Evolutionary conservation across 2,797 vertebrate genomes (phyloP), one percentile per base, ranked within the genome.

Genomic region (Threskiornis aethiopicus): DNA sequence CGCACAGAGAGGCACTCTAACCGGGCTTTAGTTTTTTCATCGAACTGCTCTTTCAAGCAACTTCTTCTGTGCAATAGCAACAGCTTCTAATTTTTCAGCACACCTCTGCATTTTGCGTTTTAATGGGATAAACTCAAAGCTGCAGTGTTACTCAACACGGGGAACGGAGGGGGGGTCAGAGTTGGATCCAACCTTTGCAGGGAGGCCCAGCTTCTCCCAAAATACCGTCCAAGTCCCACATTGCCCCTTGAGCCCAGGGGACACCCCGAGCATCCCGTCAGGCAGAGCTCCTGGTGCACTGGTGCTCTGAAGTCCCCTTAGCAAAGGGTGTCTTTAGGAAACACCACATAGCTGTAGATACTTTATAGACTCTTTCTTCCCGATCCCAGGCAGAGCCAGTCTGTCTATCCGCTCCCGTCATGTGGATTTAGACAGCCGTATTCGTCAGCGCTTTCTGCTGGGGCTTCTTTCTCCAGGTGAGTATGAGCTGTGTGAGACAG

Each of bases 341-440:
- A 87, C 5, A 5, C 83, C 93, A 69, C 82, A 22, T 69, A 77
- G 96, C 90, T 93, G 96, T 96, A 96, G 96, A 70, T 98, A 39
- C 97, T 97, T 97, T 86, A 97, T 97, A 96, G 98, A 81, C 98
- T 98, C 93, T 98, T 98, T 98, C 97, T 98, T 97, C 98, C 98
- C 72, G 98, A 98, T 98, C 99, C 98, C 99, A 99, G 99, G 99
- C 99, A 99, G 98, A 99, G 99, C 98, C 99, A 99, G 98, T 98
- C 99, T 97, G 99, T 99, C 98, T 99, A 99, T 98, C 99, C 99
- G 97, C 98, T 99, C 98, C 98, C 99, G 98, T 99, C 99, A 98
- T 99, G 99, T 98, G 99, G 99, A 99, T 99, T 99, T 99, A 99
- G 99, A 97, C 99, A 99, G 98, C 96, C 99, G 97, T 99, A 99